Evolutionary conservation across 2,113 vertebrate species (phyloP), one percentile per base, ranked within the genome.

Genomic region (Tiliqua scincoides): DNA sequence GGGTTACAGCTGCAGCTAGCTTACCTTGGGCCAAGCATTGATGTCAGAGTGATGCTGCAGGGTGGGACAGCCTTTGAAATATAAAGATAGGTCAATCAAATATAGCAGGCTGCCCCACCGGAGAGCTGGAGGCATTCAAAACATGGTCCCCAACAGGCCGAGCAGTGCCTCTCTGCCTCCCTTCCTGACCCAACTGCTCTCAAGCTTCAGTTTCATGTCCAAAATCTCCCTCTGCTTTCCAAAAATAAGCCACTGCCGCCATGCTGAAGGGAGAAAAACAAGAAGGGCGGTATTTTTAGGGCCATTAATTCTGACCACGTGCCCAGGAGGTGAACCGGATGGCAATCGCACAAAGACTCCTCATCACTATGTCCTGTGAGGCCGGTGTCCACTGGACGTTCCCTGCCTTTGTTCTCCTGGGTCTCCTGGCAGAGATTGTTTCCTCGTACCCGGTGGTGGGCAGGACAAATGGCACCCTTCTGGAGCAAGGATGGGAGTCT

Each of bases 261-360:
- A 99, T 98, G 98, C 97, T 96, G 97, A 97, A 97, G 97, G 95
- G 96, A 98, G 98, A 96, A 98, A 98, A 98, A 97, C 97, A 98
- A 99, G 98, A 97, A 97, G 97, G 97, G 97, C 85, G 97, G 97
- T 99, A 99, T 99, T 99, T 99, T 99, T 99, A 98, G 98, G 98
- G 97, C 96, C 97, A 97, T 98, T 98, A 98, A 98, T 98, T 98
- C 96, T 95, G 96, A 99, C 98, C 98, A 99, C 98, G 97, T 99
- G 98, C 97, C 97, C 97, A 94, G 96, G 96, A 97, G 98, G 97
- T 97, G 97, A 97, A 98, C 97, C 96, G 98, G 98, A 98, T 98
- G 98, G 96, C 97, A 96, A 97, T 95, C 91, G 97, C 97, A 97
- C 98, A 97, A 95, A 98, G 96, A 96, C 96, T 96, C 95, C 96